A percentile compares a stretch with the other conserved stretches of the same genome.
These are phyloP conservation scores for Lamproptera curius DNA, from an alignment of 2,888 invertebrate genomes.

Conservation along the genomic window DNA sequence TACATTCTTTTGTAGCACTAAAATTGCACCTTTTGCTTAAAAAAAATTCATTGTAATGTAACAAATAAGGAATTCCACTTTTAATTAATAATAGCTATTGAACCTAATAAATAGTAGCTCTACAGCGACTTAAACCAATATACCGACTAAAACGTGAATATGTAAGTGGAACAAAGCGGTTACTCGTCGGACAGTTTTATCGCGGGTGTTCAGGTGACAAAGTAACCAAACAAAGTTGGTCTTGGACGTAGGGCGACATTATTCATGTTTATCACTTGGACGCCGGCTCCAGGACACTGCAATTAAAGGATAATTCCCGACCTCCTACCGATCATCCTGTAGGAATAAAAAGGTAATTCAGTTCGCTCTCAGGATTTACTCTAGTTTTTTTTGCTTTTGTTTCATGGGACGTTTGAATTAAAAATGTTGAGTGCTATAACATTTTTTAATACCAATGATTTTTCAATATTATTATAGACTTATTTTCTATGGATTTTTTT, in stretches of 20 bases:
- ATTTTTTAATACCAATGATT: no score
- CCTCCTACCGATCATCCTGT: slow-evolving; percentile 28
- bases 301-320: slow-evolving; percentile 60
- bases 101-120: no score
- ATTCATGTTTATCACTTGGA: slow-evolving; percentile 70
- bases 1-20: no score
- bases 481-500: no score
- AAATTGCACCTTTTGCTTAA: no score
- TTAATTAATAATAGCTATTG: no score
- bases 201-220: slow-evolving; percentile 58
- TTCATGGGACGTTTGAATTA: no score
- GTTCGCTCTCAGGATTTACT: neutral
- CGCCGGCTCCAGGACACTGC: slow-evolving; percentile 49
- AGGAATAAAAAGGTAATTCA: slow-evolving; percentile 38
- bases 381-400: neutral
- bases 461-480: no score
- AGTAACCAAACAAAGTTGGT: slow-evolving; percentile 64
- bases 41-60: no score
- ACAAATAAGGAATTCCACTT: no score
- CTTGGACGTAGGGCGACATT: slow-evolving; percentile 66
- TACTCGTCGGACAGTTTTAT: slow-evolving; percentile 45
- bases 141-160: neutral
- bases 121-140: no score
- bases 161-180: slow-evolving; percentile 3
- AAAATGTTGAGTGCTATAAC: no score